phyloP scores from a whole-genome alignment of 2,113 vertebrate species.

The Corythornis cristatus region DNA sequence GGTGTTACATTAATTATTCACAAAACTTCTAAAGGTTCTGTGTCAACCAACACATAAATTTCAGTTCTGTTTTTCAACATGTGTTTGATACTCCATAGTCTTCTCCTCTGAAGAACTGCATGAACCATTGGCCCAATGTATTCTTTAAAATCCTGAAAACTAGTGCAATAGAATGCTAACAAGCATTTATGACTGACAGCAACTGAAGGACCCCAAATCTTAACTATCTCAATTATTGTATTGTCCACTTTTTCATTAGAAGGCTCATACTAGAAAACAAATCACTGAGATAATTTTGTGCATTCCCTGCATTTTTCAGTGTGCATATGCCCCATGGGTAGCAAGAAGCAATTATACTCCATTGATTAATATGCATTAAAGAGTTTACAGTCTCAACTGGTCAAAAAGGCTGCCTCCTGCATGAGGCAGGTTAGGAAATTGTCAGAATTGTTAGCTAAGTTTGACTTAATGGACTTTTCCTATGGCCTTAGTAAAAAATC shows the following conservation, averaged over 20 bases:
- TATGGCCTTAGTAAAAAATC: neutral
- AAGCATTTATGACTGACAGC: slow-evolving; percentile 10
- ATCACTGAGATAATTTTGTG: slow-evolving; percentile 19
- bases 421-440: slow-evolving; percentile 54
- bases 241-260: slow-evolving; percentile 47
- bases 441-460: slow-evolving; percentile 59
- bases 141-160: slow-evolving; percentile 40
- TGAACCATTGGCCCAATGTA: neutral
- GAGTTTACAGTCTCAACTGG: slow-evolving; percentile 23
- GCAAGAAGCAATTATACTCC: slow-evolving; percentile 63
- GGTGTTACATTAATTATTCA: neutral
- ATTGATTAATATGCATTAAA: slow-evolving; percentile 54
- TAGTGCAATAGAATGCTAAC: neutral
- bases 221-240: slow-evolving; percentile 62
- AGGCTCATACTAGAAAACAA: neutral
- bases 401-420: slow-evolving; percentile 10
- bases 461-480: neutral
- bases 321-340: neutral
- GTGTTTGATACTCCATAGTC: neutral
- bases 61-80: neutral
- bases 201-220: slow-evolving; percentile 23
- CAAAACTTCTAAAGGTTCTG: neutral
- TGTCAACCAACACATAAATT: neutral
- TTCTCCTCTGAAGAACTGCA: neutral
- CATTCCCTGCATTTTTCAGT: neutral